phyloP scores from a whole-genome alignment of 2,888 invertebrate species.

The Drosophila pegasa region DNA sequence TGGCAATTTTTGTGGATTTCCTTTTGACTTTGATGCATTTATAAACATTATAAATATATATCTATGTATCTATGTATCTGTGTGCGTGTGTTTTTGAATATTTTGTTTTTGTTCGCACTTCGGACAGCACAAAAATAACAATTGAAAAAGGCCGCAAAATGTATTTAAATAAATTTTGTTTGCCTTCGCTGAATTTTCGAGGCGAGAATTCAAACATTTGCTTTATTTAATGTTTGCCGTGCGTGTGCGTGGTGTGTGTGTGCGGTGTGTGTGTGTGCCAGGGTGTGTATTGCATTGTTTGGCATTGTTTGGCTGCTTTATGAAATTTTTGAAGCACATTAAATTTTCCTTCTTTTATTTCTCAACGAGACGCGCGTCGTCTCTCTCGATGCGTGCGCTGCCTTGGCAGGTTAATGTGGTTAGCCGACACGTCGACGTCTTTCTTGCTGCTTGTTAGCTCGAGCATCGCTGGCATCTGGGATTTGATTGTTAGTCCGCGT shows the following conservation, averaged over 20 bases:
- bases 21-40: conserved; percentile 9
- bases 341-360: conserved; percentile 52
- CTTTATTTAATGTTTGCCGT: conserved; percentile 40
- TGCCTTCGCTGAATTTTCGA: not conserved
- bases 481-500: conserved; percentile 58
- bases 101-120: conserved; percentile 10
- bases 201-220: conserved; percentile 40
- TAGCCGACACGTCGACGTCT: conserved; percentile 41
- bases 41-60: not conserved
- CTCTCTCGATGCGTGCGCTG: no score
- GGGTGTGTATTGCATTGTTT: conserved; percentile 22
- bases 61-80: not conserved
- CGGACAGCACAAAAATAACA: conserved; percentile 9
- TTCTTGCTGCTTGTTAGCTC: conserved; percentile 8
- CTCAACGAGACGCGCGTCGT: conserved; percentile 58
- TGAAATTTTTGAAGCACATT: conserved; percentile 71
- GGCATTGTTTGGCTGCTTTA: conserved; percentile 65
- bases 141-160: conserved; percentile 30
- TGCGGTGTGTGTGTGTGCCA: conserved; percentile 16
- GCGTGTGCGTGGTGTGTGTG: conserved; percentile 10
- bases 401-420: conserved; percentile 24
- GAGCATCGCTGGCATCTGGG: conserved; percentile 41
- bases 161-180: conserved; percentile 40
- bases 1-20: conserved; percentile 24
- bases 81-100: conserved; percentile 6